Conservation (phyloP, 2,888 invertebrate genomes). For the Oeneis ivallda region DNA sequence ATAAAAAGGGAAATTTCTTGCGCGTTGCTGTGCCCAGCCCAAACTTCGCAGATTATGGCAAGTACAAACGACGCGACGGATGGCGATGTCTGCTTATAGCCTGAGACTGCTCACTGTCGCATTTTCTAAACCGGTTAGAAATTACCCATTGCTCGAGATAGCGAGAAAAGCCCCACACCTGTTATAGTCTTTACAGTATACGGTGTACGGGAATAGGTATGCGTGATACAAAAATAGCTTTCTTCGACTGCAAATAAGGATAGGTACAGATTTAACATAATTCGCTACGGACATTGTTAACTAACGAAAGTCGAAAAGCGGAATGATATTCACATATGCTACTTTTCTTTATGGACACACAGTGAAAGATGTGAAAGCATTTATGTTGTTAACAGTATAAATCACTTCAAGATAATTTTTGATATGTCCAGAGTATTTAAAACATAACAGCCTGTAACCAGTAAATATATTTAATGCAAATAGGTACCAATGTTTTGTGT, state of each 20-base stretch:
- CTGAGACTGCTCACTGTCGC: conserved; percentile 53
- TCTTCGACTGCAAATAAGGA: conserved; percentile 45
- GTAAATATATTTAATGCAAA: no score
- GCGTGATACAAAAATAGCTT: conserved; percentile 57
- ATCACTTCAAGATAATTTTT: conserved; percentile 22
- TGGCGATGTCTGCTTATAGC: conserved; percentile 44
- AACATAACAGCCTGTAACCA: background rate
- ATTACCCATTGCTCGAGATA: conserved; percentile 80
- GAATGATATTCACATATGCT: conserved; percentile 27
- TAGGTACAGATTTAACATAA: conserved; percentile 27
- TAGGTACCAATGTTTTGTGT: no score
- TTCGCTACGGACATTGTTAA: conserved; percentile 32
- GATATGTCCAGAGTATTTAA: conserved; percentile 11
- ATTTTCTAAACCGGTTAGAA: conserved; percentile 82
- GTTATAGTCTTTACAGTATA: conserved; percentile 55
- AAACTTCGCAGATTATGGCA: conserved; percentile 14
- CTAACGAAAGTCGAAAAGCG: conserved; percentile 32
- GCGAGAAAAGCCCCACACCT: conserved; percentile 76
- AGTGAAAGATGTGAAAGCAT: conserved; percentile 35
- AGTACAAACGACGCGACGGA: conserved; percentile 13
- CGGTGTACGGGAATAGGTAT: conserved; percentile 44
- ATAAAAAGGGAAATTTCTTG: background rate
- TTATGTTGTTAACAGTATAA: conserved; percentile 21
- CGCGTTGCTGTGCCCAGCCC: background rate
- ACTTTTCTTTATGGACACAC: conserved; percentile 25